phyloP scores from a whole-genome alignment of 2,888 invertebrate species.

The Exocentrus adspersus region DNA sequence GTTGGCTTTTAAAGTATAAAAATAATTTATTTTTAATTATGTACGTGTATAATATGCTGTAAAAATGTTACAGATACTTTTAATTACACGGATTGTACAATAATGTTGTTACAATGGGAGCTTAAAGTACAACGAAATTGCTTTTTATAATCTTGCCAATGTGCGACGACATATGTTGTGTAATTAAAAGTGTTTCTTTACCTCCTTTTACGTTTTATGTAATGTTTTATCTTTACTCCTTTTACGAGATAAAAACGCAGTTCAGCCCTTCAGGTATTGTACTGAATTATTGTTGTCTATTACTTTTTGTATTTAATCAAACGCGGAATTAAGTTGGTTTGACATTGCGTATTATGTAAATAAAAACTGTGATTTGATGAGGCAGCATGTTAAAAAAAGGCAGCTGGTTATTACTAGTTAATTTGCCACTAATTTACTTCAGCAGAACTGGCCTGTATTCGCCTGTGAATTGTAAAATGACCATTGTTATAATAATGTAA shows the following conservation, averaged over 20 bases:
- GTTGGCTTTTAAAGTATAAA: conserved; percentile 36
- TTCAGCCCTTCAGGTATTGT: background rate
- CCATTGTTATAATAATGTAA: conserved; percentile 39
- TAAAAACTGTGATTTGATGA: conserved; percentile 42
- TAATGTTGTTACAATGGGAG: conserved; percentile 33
- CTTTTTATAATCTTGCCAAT: conserved; percentile 40
- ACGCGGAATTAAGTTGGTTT: background rate
- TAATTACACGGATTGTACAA: conserved; percentile 33
- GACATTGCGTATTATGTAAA: conserved; percentile 20
- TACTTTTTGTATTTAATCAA: background rate
- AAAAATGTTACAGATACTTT: conserved; percentile 32
- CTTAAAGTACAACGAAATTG: conserved; percentile 43
- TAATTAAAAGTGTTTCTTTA: conserved; percentile 34
- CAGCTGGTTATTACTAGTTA: conserved; percentile 19
- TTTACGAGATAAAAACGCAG: too few species aligned
- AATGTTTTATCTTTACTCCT: background rate
- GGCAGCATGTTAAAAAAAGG: conserved; percentile 31
- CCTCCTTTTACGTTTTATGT: conserved; percentile 10
- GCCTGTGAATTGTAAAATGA: conserved; percentile 38
- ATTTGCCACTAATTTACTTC: conserved; percentile 21
- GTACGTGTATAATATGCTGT: conserved; percentile 28
- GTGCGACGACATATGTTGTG: conserved; percentile 12
- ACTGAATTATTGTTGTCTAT: too few species aligned
- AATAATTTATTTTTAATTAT: conserved; percentile 37
- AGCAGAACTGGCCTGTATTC: conserved; percentile 23